Conservation (phyloP, 2,113 vertebrate genomes). For the Condylura cristata region DNA sequence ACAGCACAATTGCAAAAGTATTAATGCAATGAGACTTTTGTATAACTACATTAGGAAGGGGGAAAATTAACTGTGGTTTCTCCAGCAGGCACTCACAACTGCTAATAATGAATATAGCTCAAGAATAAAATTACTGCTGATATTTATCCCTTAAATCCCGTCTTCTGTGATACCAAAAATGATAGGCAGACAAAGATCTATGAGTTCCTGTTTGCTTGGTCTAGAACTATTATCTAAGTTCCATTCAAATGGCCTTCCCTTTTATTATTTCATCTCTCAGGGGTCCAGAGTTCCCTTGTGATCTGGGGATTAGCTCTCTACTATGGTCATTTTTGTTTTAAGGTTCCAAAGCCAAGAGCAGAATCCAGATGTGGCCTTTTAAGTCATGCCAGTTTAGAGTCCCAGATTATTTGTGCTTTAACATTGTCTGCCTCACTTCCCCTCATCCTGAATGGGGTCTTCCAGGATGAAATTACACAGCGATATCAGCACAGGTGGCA, state of each 20-base stretch:
- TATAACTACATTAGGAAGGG: slow-evolving; percentile 66
- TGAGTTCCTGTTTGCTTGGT: slow-evolving; percentile 17
- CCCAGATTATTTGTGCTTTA: not conserved
- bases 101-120: slow-evolving; percentile 60
- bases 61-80: slow-evolving; percentile 67
- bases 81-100: slow-evolving; percentile 64
- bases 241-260: not conserved
- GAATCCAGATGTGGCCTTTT: slow-evolving; percentile 48
- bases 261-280: slow-evolving; percentile 23
- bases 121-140: slow-evolving; percentile 58
- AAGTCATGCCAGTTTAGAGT: slow-evolving; percentile 24
- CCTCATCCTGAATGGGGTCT: not conserved
- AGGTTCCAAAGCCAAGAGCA: slow-evolving; percentile 40
- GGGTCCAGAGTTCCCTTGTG: not conserved
- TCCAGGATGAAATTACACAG: not conserved
- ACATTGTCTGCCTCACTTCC: not conserved
- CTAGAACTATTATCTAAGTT: not conserved
- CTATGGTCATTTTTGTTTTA: slow-evolving; percentile 31
- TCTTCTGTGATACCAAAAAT: not conserved
- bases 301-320: not conserved
- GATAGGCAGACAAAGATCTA: slow-evolving; percentile 17
- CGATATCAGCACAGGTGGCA: not conserved
- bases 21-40: slow-evolving; percentile 79
- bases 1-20: slow-evolving; percentile 75
- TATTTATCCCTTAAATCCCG: slow-evolving; percentile 59